A percentile compares a stretch with the other conserved stretches of the same genome.
Evolutionary conservation across 2,113 vertebrate genomes (phyloP).

Genomic region (Mus musculus): GRCm39 chr13:12533001-12533500

Average conservation of each 20-base stretch:
- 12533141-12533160: not conserved
- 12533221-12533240: not conserved
- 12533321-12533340: not conserved
- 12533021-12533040: not conserved
- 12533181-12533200: not conserved
- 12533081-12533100: not conserved
- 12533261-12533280: not conserved
- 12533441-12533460: not conserved
- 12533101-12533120: not conserved
- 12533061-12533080: not conserved
- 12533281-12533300: not conserved
- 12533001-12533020: not conserved
- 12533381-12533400: too few relatives aligned
- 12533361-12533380: not conserved
- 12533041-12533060: not conserved
- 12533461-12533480: not conserved
- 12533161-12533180: not conserved
- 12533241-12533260: not conserved
- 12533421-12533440: not conserved
- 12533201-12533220: too few relatives aligned
- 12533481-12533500: not conserved
- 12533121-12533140: not conserved
- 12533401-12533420: not conserved
- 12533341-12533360: not conserved
- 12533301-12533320: not conserved